Evolutionary conservation across 1,140 invertebrate species (phyloP).

Genomic region (Ceratosolen solmsi): DNA sequence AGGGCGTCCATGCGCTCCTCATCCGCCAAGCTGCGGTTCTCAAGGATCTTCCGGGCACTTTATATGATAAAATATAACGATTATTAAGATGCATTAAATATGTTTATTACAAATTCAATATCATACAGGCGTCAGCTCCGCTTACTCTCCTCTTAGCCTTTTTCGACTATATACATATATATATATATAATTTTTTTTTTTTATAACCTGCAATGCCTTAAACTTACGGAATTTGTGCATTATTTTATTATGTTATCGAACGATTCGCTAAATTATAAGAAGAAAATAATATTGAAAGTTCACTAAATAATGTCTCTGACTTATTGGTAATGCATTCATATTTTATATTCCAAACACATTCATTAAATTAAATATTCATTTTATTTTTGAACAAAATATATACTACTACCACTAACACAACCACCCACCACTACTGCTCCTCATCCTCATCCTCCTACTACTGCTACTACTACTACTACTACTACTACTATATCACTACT

Average conservation of each 20-base stretch:
- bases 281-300: background rate
- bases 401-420: no score
- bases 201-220: background rate
- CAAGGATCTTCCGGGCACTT: conserved; percentile 99
- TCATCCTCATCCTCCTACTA: no score
- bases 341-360: no score
- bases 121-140: conserved; percentile 10
- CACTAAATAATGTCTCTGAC: background rate
- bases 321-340: no score
- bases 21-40: conserved; percentile 99
- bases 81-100: conserved; percentile 31
- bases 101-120: background rate
- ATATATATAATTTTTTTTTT: no score
- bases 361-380: no score
- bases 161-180: no score
- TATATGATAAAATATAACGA: conserved; percentile 55
- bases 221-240: background rate
- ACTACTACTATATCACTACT: no score
- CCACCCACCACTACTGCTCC: no score
- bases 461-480: no score
- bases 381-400: no score
- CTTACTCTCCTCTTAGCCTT: background rate
- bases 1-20: conserved; percentile 99
- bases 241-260: background rate
- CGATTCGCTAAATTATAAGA: conserved; percentile 36